phyloP scores from a whole-genome alignment of 2,797 vertebrate genomes.

The Echiichthys vipera region DNA sequence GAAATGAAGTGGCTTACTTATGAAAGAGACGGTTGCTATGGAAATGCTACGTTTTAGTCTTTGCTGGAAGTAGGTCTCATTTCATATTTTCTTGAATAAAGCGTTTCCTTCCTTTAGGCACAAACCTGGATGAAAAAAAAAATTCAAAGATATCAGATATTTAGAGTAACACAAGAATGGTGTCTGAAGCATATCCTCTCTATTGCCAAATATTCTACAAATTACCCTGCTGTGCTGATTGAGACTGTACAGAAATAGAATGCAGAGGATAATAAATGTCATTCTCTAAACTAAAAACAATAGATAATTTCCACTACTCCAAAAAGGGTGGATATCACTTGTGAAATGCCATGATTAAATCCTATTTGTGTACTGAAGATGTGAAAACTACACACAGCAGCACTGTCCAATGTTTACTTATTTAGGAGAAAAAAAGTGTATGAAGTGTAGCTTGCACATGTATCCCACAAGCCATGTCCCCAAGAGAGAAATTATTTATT shows the following conservation, averaged over 20 bases:
- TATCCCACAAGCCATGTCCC: conserved; percentile 75
- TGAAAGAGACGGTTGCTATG: conserved; percentile 35
- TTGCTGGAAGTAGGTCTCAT: conserved; percentile 46
- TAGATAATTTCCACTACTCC: conserved; percentile 30
- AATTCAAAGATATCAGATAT: conserved; percentile 26
- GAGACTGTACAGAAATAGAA: conserved; percentile 58
- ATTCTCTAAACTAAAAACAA: conserved; percentile 27
- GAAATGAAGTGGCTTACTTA: conserved; percentile 31
- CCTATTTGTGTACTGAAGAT: conserved; percentile 67
- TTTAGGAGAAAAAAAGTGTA: conserved; percentile 73
- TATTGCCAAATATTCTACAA: conserved; percentile 65
- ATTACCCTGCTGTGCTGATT: conserved; percentile 46
- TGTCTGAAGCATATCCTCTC: conserved; percentile 56
- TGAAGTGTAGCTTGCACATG: conserved; percentile 85
- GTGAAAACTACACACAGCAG: conserved; percentile 70
- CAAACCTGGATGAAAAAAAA: conserved; percentile 24
- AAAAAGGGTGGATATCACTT: conserved; percentile 32
- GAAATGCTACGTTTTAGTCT: conserved; percentile 47
- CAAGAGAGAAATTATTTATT: conserved; percentile 92
- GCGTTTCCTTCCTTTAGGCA: conserved; percentile 45
- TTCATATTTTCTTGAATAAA: conserved; percentile 53
- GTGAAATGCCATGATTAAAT: conserved; percentile 64
- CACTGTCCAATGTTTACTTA: conserved; percentile 83
- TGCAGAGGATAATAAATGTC: conserved; percentile 38
- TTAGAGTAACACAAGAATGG: conserved; percentile 28